Percentiles rank a stretch among this genome's conserved stretches.
Conservation (phyloP, 2,888 invertebrate genomes). For the Drosophila lutescens region DNA sequence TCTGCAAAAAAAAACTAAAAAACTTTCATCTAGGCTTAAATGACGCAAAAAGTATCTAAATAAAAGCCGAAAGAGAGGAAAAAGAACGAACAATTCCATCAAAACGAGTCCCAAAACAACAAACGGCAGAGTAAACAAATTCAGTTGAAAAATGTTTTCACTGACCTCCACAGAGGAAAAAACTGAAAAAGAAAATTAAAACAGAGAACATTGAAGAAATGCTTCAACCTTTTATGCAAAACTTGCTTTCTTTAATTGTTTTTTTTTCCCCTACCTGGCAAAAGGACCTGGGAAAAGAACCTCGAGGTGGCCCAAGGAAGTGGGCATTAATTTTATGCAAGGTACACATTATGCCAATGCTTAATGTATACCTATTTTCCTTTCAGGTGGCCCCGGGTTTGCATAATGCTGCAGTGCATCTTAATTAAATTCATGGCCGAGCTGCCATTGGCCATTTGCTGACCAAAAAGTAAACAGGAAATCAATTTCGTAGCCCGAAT, state of each 20-base stretch:
- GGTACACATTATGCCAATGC: constrained; percentile 41
- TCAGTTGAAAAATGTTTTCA: constrained; percentile 38
- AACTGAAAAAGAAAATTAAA: background rate
- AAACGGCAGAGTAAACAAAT: constrained; percentile 34
- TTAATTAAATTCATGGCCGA: constrained; percentile 51
- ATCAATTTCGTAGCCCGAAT: constrained; percentile 57
- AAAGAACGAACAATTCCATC: constrained; percentile 13
- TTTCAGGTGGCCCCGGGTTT: constrained; percentile 16
- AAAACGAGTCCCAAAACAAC: constrained; percentile 29
- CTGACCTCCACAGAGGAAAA: constrained; percentile 23
- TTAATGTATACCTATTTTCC: constrained; percentile 30
- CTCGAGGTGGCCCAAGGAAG: constrained; percentile 32
- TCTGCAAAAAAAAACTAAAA: constrained; percentile 1
- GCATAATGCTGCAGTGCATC: constrained; percentile 36
- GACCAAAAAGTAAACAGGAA: constrained; percentile 64
- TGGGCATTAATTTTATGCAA: constrained; percentile 64
- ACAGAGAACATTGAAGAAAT: constrained; percentile 13
- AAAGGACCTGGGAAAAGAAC: constrained; percentile 19
- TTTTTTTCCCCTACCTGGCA: constrained; percentile 20
- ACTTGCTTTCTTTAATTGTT: constrained; percentile 50
- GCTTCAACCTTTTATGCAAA: constrained; percentile 38
- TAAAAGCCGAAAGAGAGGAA: background rate
- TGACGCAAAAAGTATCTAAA: constrained; percentile 2
- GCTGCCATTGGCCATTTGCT: constrained; percentile 36
- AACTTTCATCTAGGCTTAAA: constrained; percentile 18